Evolutionary conservation across 2,888 invertebrate genomes (phyloP), one percentile per base, ranked within the genome.

Genomic region (Cataglyphis livida): DNA sequence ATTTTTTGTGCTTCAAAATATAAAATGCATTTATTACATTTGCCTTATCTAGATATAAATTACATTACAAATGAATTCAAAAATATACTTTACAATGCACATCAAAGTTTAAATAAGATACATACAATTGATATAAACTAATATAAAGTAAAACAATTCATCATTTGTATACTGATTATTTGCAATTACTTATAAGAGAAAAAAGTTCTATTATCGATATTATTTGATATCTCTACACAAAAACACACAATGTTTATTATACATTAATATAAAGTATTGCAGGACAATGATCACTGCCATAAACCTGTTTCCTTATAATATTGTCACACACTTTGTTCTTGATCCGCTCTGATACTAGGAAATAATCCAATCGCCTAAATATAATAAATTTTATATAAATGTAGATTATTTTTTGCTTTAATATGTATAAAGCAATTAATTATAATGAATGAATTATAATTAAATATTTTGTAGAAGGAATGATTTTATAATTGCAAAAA

Each of bases 231-330:
- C 66, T 64, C 18, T 38, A 68, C 32, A 59, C 48, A 51, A 73
- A 59, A 21, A 74, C n/a, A 66, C 9, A 35, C 57, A 32, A 32
- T 10, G 9, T 35, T 75, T 66, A 28, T 85, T 85, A 88, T 35
- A 90, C 57, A 65, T 97, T 96, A 73, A 98, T 93, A 92, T 97
- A 97, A 65, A 98, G 95, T 57, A 97, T 96, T 88, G 99, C 96
- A 0, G 99, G 99, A 93, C 99, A 99, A 95, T 99, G 99, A 95
- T 99, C 99, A 93, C 99, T 99, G 57, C 99, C 99, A 93, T 96
- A 96, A 5, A 99, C 97, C 87, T 97, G 95, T 79, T 96, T 96
- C 68, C 98, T 96, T 89, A 99, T 98, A 32, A 97, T 95, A 93
- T 96, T 97, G 94, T 99, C 99, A 93, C 98, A 98, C 59, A 99